These are phyloP conservation scores for Girardinichthys multiradiatus DNA, from an alignment of 2,113 vertebrate species.

Conservation along the genomic window DNA sequence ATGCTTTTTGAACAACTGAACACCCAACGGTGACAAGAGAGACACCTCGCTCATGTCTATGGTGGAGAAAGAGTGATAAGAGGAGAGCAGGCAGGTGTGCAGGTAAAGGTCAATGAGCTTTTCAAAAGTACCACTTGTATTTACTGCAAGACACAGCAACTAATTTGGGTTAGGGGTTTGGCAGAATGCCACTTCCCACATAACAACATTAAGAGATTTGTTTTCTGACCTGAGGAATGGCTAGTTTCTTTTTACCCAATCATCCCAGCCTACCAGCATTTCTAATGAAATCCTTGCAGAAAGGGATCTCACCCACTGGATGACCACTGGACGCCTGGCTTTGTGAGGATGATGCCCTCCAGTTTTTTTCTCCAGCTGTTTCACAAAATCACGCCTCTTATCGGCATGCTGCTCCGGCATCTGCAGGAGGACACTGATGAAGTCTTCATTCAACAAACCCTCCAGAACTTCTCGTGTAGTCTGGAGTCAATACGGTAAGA, in stretches of 20 bases:
- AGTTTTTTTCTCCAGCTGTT: background rate
- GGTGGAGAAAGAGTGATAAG: background rate
- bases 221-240: no score
- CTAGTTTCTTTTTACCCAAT: no score
- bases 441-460: no score
- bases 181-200: no score
- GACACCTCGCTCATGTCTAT: no score
- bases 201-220: no score
- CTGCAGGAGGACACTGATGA: background rate
- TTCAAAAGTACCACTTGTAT: background rate
- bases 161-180: background rate
- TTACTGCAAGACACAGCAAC: background rate
- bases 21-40: background rate
- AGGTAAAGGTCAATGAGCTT: no score
- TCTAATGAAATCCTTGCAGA: no score
- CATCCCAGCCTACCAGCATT: no score
- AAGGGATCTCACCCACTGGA: no score
- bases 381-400: background rate
- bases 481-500: background rate
- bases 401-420: background rate
- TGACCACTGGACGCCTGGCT: background rate
- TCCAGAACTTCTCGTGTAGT: background rate
- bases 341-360: background rate
- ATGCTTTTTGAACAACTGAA: background rate
- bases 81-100: no score